Base-by-base conservation (phyloP, 1,140 invertebrate genomes). In the Antheraea pernyi region DNA sequence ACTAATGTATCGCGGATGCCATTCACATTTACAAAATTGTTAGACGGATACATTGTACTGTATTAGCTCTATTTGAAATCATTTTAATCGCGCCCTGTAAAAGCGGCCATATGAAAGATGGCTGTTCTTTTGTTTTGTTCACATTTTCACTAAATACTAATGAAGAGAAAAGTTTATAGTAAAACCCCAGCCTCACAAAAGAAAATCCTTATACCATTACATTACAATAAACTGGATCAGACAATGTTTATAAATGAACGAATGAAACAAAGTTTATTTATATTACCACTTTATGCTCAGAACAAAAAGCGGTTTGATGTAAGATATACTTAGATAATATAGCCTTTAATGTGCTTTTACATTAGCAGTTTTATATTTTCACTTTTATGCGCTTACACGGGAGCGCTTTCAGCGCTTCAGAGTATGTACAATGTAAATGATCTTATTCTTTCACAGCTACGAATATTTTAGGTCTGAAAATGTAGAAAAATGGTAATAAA, bases 261-360 rank as follows among this genome's bases (percentile, higher is more conserved):
- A 53, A 53, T n/a, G 16, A 53, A 53, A 53, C 13, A 53, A 53
- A 53, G 11, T 53, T 53, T 53, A 53, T 13, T 13, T 53, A 53
- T 53, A 53, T 16, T 53, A 53, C 11, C 11, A n/a, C 46, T 53
- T 53, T 53, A 53, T 53, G 10, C 46, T 53, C 11, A 53, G 46
- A 53, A 53, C 46, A 53, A 53, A 53, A 53, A 53, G 46, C 46
- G 5, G 16, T 53, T 53, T 53, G 46, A 53, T 53, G 46, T 53
- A 53, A 53, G 46, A 6, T 53, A 53, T 53, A 13, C 46, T 53
- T 53, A 53, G 11, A 53, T 42, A 42, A 30, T 53, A 53, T 16
- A 53, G 46, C 46, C 46, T 53, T 42, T 53, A 53, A 53, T 53
- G 46, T 53, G 13, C 46, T 53, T 53, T 53, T 53, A 53, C 46